Evolutionary conservation across 2,113 vertebrate species (phyloP), one percentile per base, ranked within the genome.

Genomic region (Thinocorus orbignyianus): DNA sequence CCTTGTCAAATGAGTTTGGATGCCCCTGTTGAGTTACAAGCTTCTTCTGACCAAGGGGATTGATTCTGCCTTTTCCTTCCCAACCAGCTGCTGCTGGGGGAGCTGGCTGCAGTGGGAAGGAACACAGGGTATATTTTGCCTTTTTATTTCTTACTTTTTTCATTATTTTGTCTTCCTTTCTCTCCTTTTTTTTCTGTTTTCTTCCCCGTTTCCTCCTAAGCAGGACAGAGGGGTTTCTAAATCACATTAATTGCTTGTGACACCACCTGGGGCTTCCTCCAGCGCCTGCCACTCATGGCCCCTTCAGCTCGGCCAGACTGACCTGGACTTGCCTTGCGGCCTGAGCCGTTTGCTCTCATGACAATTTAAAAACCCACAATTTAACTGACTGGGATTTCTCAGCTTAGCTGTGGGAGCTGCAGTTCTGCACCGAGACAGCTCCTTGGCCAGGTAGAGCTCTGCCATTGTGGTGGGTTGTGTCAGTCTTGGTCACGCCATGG

Each of bases 81-180:
- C 3, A 7, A 1, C 5, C 0, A 0, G 71, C 6, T 16, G 30
- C 57, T 88, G 20, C 44, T 2, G 5, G 30, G 11, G 35, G 22
- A 80, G 35, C 17, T 57, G 58, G 37, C 16, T 55, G 60, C 28
- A 42, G 31, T 1, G 15, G 65, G 46, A 58, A 7, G 65, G 46
- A 69, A 5, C 1, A 3, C 3, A 3, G 23, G 18, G 7, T 23
- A 5, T 23, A 1, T 41, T 76, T 55, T 28, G 16, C 55, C 9
- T 58, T 55, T 52, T n/a, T 17, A 2, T 37, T 49, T 46, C 6
- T 49, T 54, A 20, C 0, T n/a, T 77, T 19, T 22, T 41, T 26
- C 23, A 14, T 20, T 30, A 23, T 14, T 10, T 17, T 44, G n/a
- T n/a, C n/a, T n/a, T n/a, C n/a, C n/a, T 42, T 3, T 11, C 26